Base-by-base conservation (phyloP, 2,797 vertebrate genomes). In the Cuculus canorus region DNA sequence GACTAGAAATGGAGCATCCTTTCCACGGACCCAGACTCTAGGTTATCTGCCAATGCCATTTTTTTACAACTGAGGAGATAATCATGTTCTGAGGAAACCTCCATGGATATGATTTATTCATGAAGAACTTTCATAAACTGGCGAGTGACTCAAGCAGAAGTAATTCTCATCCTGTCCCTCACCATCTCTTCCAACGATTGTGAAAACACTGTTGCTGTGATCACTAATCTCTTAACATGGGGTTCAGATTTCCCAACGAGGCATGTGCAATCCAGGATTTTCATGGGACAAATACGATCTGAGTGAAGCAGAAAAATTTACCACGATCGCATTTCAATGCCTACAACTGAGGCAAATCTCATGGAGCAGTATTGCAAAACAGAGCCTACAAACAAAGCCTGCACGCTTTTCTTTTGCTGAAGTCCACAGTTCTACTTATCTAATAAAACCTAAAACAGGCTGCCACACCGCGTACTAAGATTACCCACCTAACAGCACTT, bases 391-490 rank as follows among this genome's bases (percentile, higher is more conserved):
- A 77, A 84, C 30, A 60, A 37, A 73, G 63, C 1, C 66, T 5
- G 32, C 64, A 17, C 5, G 0, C 22, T 87, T 79, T 66, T 18
- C 59, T 92, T 83, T 24, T 80, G 64, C 92, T 86, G 66, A 79
- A 90, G 60, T 33, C 66, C 57, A 43, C 60, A 56, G 66, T 39
- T 82, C 59, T 54, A 23, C 80, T 79, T 33, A 70, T 56, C 64
- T 86, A 88, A 76, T 28, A 91, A 82, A 37, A 19, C 48, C 75
- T 92, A 43, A 85, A 92, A 30, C 1, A 50, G 53, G 68, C 90
- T 71, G 93, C 93, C 92, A 88, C 73, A 73, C 65, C 75, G 80
- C 56, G 88, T 91, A 28, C 77, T 25, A 60, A 82, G 45, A 86
- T 88, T 88, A 92, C 92, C 92, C 73, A 93, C 94, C 33, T 11